A percentile compares a stretch with the other conserved stretches of the same genome.
Conservation (phyloP, 37 sponge, comb jelly and placozoan species). For the Petrosia ficiformis region DNA sequence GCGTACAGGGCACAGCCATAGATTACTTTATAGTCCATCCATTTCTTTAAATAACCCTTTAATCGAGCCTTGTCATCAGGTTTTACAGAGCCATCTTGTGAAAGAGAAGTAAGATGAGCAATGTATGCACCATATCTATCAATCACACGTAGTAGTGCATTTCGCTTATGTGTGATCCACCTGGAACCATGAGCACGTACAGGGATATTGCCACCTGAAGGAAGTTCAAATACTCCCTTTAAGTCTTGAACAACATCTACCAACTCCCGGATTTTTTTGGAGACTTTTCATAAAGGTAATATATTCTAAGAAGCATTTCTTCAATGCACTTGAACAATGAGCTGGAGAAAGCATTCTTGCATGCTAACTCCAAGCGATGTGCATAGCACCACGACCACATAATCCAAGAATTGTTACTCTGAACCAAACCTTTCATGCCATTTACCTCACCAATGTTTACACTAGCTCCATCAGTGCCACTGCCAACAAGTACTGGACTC, state of each 20-base stretch:
- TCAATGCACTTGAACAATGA: slow-evolving; percentile 20
- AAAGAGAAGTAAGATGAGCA: slow-evolving; percentile 21
- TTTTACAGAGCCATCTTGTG: slow-evolving; percentile 26
- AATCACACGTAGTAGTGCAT: slow-evolving; percentile 47
- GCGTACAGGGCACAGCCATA: slow-evolving; percentile 53
- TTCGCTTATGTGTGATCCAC: slow-evolving; percentile 56
- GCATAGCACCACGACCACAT: slow-evolving; percentile 64
- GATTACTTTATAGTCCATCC: slow-evolving; percentile 33
- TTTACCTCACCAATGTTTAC: slow-evolving; percentile 46
- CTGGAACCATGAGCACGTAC: slow-evolving; percentile 35
- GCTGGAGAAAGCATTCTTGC: slow-evolving; percentile 43
- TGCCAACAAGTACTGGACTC: slow-evolving; percentile 41
- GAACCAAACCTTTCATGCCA: slow-evolving; percentile 56
- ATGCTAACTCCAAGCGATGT: slow-evolving; percentile 55
- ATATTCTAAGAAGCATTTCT: slow-evolving; percentile 64
- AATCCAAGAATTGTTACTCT: slow-evolving; percentile 37
- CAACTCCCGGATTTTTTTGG: slow-evolving; percentile 53
- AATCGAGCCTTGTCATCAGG: slow-evolving; percentile 21
- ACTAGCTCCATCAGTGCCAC: slow-evolving; percentile 69
- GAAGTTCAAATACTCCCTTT: slow-evolving; percentile 43
- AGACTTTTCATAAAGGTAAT: slow-evolving; percentile 39
- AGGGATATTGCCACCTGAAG: slow-evolving; percentile 42
- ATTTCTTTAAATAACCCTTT: slow-evolving; percentile 20
- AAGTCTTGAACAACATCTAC: slow-evolving; percentile 33
- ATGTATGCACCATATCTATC: slow-evolving; percentile 62